Base-by-base conservation (phyloP, 2,888 invertebrate genomes). In the Zaprionus lineosus region DNA sequence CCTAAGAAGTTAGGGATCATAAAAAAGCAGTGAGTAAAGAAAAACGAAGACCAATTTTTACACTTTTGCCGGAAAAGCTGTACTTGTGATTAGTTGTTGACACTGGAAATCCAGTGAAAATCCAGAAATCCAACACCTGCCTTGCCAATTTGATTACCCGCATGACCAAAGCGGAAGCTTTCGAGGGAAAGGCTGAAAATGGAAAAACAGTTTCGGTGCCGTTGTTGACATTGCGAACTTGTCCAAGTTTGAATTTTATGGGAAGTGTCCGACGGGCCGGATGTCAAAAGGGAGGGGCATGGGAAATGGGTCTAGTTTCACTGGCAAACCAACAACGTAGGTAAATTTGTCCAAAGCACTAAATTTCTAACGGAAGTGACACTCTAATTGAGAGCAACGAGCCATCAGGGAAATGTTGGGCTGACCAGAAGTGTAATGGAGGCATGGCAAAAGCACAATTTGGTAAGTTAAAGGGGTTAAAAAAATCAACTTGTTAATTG, bases 361-460 rank as follows among this genome's bases (percentile, higher is more conserved):
- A 58, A 72, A 70, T 70, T 73, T 53, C 61, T 44, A 65, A 61
- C 75, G 72, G 71, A 73, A 74, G 68, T 74, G 73, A 74, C 73
- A 74, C 73, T 74, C 73, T 76, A 74, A 74, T 76, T 74, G 73
- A 76, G 73, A 76, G 73, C 77, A 74, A 74, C 73, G 73, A 74
- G 77, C 63, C 70, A 73, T 28, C 72, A 31, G 73, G 66, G 75
- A 71, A 56, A 59, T 50, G 48, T 29, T 51, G 51, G 19, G 40
- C 21, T 41, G 39, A 19, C 44, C 40, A 31, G n/a, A 29, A 21
- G 12, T 24, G 8, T 6, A 1, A 8, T 18, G 19, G 12, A 46
- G n/a, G 14, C 3, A 18, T 4, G 24, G 16, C 0, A 28, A 3
- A 7, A 3, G 16, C 40, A 50, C 3, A 5, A 19, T 5, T 3